Evolutionary conservation across 2,113 vertebrate genomes (phyloP).

Genomic region (Lasiurus cinereus): DNA sequence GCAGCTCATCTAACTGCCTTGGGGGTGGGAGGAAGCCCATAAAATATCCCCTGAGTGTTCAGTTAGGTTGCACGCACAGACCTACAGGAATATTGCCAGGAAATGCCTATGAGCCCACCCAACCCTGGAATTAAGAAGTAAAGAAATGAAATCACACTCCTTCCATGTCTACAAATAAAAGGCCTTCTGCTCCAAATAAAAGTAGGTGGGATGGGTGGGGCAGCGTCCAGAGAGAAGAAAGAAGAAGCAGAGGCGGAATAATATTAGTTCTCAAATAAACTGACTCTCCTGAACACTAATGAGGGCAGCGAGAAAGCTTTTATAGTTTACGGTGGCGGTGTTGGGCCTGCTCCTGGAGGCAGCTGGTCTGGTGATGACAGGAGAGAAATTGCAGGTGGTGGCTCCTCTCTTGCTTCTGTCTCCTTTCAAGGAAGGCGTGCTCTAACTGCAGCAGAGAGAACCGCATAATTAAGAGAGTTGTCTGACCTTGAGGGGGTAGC

Average conservation of each 20-base stretch:
- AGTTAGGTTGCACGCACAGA: not conserved
- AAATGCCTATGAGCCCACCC: not conserved
- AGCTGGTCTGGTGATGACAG: not conserved
- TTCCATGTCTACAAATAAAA: not conserved
- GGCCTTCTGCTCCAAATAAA: not conserved
- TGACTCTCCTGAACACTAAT: not conserved
- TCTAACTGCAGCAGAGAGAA: not conserved
- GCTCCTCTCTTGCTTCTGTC: not conserved
- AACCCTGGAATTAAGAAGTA: not conserved
- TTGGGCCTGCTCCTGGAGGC: not conserved
- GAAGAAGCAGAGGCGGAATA: not conserved
- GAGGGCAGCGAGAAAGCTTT: not conserved
- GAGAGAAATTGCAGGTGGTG: not conserved
- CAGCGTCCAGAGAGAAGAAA: not conserved
- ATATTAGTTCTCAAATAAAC: conserved; percentile 33
- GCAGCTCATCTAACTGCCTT: conserved; percentile 8
- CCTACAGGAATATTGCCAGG: not conserved
- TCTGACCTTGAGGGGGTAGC: not conserved
- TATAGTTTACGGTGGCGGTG: not conserved
- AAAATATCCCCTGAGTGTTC: not conserved
- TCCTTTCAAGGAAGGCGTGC: not conserved
- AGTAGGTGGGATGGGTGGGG: not conserved
- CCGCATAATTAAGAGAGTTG: not conserved
- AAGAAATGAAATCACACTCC: conserved; percentile 12
- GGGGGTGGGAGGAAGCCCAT: conserved; percentile 8